phyloP scores from a whole-genome alignment of 2,888 invertebrate genomes.

The Cylloceria caligata region DNA sequence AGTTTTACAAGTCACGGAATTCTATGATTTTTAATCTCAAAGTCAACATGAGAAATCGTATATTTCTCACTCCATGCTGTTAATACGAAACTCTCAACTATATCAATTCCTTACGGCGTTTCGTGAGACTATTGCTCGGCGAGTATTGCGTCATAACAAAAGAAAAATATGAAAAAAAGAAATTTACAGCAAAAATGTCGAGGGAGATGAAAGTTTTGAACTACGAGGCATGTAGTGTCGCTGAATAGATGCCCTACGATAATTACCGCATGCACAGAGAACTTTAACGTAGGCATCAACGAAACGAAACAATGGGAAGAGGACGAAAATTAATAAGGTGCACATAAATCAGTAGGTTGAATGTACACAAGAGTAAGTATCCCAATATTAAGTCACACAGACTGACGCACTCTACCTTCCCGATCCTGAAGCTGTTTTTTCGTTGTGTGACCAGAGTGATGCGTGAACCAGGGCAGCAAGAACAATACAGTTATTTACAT shows the following conservation, averaged over 20 bases:
- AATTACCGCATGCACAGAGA: constrained; percentile 60
- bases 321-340: constrained; percentile 77
- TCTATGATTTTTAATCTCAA: constrained; percentile 57
- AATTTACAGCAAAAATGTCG: constrained; percentile 9
- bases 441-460: constrained; percentile 70
- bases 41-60: constrained; percentile 61
- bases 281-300: constrained; percentile 63
- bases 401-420: constrained; percentile 91
- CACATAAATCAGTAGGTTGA: constrained; percentile 82
- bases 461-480: constrained; percentile 81
- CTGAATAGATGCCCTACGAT: constrained; percentile 10
- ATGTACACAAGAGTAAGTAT: constrained; percentile 82
- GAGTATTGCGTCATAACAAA: constrained; percentile 19
- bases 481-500: constrained; percentile 75
- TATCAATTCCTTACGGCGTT: constrained; percentile 52
- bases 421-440: constrained; percentile 88
- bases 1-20: constrained; percentile 52
- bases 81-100: constrained; percentile 62
- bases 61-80: constrained; percentile 75
- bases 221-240: constrained; percentile 15
- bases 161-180: constrained; percentile 22
- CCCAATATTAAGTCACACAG: constrained; percentile 84
- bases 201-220: constrained; percentile 24
- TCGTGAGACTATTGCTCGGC: constrained; percentile 36
- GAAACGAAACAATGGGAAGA: constrained; percentile 65